Evolutionary conservation across 2,797 vertebrate species (phyloP).

Genomic region (Eulemur coronatus): DNA sequence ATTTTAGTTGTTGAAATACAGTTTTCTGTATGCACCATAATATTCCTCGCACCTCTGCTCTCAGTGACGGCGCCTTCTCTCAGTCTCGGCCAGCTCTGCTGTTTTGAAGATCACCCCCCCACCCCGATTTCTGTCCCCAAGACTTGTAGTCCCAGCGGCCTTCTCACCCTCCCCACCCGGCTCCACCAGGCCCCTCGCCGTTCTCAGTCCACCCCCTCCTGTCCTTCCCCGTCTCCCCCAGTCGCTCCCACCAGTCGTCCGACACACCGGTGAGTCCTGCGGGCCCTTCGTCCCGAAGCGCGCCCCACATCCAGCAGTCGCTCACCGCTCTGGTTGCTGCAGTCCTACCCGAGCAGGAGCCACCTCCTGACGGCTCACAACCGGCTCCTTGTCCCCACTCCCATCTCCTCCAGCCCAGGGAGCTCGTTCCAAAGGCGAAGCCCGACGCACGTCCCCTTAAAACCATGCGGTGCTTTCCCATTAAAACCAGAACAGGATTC

Average conservation of each 20-base stretch:
- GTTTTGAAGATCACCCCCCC: not conserved
- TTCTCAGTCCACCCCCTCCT: not conserved
- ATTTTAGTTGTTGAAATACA: not conserved
- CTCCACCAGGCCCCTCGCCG: not conserved
- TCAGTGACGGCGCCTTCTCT: not conserved
- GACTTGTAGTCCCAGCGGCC: not conserved
- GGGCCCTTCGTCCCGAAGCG: not conserved
- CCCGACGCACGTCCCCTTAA: not conserved
- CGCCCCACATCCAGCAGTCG: not conserved
- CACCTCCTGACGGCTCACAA: not conserved
- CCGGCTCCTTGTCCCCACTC: not conserved
- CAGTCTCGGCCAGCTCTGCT: not conserved
- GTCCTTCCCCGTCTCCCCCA: not conserved
- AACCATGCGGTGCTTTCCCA: not conserved
- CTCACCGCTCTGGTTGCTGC: not conserved
- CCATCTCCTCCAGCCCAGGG: not conserved
- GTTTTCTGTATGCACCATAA: accelerated
- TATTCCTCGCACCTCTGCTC: not conserved
- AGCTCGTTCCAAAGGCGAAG: not conserved
- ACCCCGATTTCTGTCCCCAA: not conserved
- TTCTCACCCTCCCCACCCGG: not conserved
- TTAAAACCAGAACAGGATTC: not conserved
- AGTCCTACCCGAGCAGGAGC: no score
- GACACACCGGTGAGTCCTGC: not conserved
- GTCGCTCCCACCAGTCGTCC: not conserved